phyloP scores from a whole-genome alignment of 2,797 vertebrate genomes.

The Xenopus petersii region DNA sequence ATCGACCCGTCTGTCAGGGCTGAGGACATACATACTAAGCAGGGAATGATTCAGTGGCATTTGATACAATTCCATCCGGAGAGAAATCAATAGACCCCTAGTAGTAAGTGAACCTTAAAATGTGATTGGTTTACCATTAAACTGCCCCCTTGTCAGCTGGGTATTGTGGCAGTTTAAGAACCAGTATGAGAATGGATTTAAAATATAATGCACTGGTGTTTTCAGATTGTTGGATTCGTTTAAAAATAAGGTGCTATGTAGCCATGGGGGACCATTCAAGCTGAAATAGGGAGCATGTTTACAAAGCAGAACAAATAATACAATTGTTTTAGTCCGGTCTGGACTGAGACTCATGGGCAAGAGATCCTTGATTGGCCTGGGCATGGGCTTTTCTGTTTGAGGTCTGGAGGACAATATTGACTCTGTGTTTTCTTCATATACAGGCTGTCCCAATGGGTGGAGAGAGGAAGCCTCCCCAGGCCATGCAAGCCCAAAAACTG shows the following conservation, averaged over 20 bases:
- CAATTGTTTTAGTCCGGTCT: too few species aligned
- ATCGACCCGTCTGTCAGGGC: conserved; percentile 9
- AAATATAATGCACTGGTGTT: too few species aligned
- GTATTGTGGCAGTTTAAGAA: not conserved
- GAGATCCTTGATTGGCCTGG: too few species aligned
- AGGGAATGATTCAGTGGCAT: not conserved
- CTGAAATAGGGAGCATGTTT: too few species aligned
- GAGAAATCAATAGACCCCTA: not conserved
- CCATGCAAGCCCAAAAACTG: conserved; percentile 39
- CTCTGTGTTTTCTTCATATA: not conserved
- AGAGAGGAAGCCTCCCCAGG: conserved; percentile 43
- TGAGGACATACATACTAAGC: not conserved
- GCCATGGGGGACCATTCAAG: too few species aligned
- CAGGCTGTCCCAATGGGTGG: conserved; percentile 42
- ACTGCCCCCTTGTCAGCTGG: conserved; percentile 6
- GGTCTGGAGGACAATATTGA: not conserved
- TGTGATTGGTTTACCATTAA: not conserved
- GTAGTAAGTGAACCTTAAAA: not conserved
- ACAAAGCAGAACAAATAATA: too few species aligned
- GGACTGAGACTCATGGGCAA: too few species aligned
- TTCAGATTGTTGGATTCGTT: too few species aligned
- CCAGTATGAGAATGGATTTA: too few species aligned
- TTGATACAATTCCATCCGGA: not conserved
- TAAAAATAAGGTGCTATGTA: too few species aligned
- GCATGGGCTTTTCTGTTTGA: not conserved